These are phyloP conservation scores for Mus pahari DNA, from an alignment of 2,113 vertebrate species.

Conservation along the genomic window DNA sequence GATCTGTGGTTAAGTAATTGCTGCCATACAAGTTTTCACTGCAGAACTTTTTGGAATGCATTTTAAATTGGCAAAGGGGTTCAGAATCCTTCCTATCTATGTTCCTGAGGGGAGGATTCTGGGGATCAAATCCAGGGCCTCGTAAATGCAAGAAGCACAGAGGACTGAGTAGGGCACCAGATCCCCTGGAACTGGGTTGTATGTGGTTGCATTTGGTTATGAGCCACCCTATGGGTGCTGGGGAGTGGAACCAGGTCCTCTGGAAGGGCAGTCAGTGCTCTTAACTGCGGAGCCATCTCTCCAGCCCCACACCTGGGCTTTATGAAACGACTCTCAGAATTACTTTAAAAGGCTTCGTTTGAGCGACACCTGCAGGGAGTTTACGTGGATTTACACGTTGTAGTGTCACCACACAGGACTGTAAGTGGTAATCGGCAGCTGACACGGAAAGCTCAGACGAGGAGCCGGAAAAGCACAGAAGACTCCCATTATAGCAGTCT, in stretches of 20 bases:
- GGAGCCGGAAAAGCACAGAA: background rate
- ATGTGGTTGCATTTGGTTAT: background rate
- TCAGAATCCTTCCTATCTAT: background rate
- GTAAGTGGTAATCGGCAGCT: background rate
- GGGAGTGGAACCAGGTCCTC: background rate
- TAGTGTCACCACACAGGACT: background rate
- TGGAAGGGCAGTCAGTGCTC: background rate
- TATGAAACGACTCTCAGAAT: background rate
- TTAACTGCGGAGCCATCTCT: background rate
- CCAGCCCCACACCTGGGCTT: background rate
- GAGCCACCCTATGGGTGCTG: background rate
- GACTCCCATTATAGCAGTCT: background rate
- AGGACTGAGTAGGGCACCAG: background rate
- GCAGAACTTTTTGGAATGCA: background rate
- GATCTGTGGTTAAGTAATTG: background rate
- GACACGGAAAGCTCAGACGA: background rate
- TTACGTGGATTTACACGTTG: background rate
- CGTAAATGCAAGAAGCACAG: background rate
- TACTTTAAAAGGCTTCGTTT: background rate
- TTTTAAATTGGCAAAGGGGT: background rate
- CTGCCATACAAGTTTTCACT: background rate
- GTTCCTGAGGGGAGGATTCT: too few relatives aligned
- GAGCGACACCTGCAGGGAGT: background rate
- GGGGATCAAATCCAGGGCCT: background rate
- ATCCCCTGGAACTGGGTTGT: background rate